Percentiles rank a stretch among this genome's conserved stretches.
Evolutionary conservation across 2,797 vertebrate genomes (phyloP).

Genomic region (Euphonia xanthogaster): DNA sequence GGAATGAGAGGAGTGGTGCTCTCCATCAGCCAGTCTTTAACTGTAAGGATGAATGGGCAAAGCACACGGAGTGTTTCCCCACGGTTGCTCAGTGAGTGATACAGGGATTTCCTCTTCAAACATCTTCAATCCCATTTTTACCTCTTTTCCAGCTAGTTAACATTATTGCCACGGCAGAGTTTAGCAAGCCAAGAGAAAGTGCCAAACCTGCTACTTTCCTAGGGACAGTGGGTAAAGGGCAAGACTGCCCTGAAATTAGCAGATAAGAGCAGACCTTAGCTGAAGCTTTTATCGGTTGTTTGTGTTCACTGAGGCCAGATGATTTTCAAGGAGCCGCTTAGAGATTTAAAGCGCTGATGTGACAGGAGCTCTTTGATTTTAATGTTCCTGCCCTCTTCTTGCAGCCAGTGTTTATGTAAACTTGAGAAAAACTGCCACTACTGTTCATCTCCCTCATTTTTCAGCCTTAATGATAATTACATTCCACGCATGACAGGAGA

Average conservation of each 20-base stretch:
- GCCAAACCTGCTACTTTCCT: slow-evolving; percentile 63
- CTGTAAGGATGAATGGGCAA: not conserved
- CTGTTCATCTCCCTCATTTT: slow-evolving; percentile 77
- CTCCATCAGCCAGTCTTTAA: not conserved
- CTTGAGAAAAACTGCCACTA: slow-evolving; percentile 80
- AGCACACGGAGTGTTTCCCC: rapidly evolving
- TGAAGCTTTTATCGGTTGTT: slow-evolving; percentile 77
- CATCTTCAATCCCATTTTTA: not conserved
- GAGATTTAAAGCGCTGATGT: slow-evolving; percentile 76
- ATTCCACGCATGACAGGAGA: slow-evolving; percentile 74
- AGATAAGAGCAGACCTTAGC: slow-evolving; percentile 70
- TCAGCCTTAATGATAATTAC: slow-evolving; percentile 80
- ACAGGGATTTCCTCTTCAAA: not conserved
- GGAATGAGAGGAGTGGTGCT: not conserved
- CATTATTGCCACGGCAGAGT: not conserved
- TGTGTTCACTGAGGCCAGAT: slow-evolving; percentile 74
- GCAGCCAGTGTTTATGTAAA: slow-evolving; percentile 77
- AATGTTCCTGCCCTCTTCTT: slow-evolving; percentile 67
- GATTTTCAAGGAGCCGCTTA: slow-evolving; percentile 77
- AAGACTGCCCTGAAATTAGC: slow-evolving; percentile 62
- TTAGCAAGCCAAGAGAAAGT: slow-evolving; percentile 36
- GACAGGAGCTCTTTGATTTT: slow-evolving; percentile 79
- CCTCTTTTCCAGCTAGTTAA: not conserved
- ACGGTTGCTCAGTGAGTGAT: not conserved
- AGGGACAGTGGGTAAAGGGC: slow-evolving; percentile 57